Conservation (phyloP, 2,797 vertebrate genomes). For the Rhabdomys pumilio region DNA sequence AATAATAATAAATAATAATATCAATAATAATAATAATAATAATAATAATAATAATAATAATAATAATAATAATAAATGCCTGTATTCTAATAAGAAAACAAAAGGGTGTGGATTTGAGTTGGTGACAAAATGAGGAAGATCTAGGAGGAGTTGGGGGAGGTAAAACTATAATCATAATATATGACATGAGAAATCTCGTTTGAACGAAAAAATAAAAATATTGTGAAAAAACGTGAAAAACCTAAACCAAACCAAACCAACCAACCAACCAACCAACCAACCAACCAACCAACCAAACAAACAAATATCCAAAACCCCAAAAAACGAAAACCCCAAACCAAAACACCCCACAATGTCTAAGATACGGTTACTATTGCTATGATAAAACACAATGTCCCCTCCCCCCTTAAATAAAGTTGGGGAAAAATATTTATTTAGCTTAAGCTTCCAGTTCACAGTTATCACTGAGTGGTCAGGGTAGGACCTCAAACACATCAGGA, state of each 20-base stretch:
- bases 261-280: too few relatives aligned
- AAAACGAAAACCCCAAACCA: not conserved
- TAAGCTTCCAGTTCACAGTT: too few relatives aligned
- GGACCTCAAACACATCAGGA: not conserved
- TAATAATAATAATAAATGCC: too few relatives aligned
- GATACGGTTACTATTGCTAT: not conserved
- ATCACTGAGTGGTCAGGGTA: not conserved
- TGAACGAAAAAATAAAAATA: not conserved
- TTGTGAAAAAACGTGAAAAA: not conserved
- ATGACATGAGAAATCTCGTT: not conserved
- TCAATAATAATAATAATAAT: too few relatives aligned
- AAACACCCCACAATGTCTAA: not conserved
- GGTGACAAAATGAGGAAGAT: not conserved
- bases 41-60: too few relatives aligned
- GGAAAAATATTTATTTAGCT: not conserved
- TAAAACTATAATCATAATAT: not conserved
- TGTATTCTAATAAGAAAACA: not conserved
- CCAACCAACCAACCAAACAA: too few relatives aligned
- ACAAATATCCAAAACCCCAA: not conserved
- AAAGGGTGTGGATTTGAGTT: not conserved
- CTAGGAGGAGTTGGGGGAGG: not conserved
- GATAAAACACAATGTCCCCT: not conserved
- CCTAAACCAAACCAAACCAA: not conserved
- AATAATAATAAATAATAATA: too few relatives aligned
- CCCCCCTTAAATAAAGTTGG: too few relatives aligned